Base-by-base conservation (phyloP, 2,888 invertebrate genomes). In the Macrosoma leucophasiata region DNA sequence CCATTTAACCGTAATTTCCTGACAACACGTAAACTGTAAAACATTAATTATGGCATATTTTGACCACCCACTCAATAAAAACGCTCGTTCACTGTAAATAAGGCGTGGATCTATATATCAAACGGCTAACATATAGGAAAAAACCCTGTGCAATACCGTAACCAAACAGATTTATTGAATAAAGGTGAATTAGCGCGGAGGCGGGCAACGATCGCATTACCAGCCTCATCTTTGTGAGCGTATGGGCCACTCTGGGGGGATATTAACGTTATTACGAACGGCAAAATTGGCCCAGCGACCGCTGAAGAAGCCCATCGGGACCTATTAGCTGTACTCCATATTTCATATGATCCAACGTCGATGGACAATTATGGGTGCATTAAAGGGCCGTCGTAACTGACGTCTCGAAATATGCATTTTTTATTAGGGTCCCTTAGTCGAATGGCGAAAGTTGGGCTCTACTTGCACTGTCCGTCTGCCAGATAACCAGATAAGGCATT, bases 241-340 rank as follows among this genome's bases (percentile, higher is more conserved):
- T 73, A 71, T 63, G 68, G 67, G 57, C 66, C 69, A 67, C 58
- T 65, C 63, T 71, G 73, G 76, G 72, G 77, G 77, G 70, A 70
- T 76, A 81, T 82, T 82, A 82, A 74, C 67, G 77, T 71, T 77
- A 82, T 82, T 81, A 82, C 71, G 58, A 68, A 69, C 64, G 71
- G 75, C 66, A 44, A 82, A 81, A 79, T 79, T 81, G 79, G 70
- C 67, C 66, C 58, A 67, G 65, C 77, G 72, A 81, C 82, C 82
- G 82, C 82, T 82, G 77, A 84, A 79, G 82, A 76, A 84, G 66
- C 74, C 70, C 71, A 62, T 71, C 65, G 60, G 71, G 63, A 67
- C 74, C 76, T 79, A 81, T 79, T 79, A 78, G 76, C 71, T 72
- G 72, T 68, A 78, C 76, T 77, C 77, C 77, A 78, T 79, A 78